A percentile compares a stretch with the other conserved stretches of the same genome.
Conservation (phyloP, 2,113 vertebrate genomes). For the Tychaedon coryphoeus region DNA sequence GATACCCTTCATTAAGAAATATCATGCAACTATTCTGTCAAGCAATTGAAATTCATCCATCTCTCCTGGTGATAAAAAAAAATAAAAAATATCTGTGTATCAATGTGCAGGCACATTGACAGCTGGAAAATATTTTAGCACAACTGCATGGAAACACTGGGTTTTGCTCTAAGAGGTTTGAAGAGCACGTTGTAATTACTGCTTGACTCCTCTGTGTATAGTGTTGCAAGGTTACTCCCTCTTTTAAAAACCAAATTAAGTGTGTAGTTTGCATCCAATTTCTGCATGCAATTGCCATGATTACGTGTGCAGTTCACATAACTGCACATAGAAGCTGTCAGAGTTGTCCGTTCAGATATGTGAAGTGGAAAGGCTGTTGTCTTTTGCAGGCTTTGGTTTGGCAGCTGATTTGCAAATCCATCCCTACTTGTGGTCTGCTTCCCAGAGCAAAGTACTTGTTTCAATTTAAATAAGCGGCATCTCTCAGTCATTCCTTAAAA, state of each 20-base stretch:
- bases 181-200: constrained; percentile 6
- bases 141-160: not conserved
- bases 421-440: not conserved
- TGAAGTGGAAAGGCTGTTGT: not conserved
- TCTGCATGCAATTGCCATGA: constrained; percentile 17
- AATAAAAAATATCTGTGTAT: not conserved
- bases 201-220: not conserved
- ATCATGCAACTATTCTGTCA: not conserved
- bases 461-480: not conserved
- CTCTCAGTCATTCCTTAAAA: not conserved
- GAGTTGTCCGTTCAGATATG: not conserved
- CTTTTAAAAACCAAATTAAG: constrained; percentile 25
- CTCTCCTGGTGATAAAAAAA: not conserved
- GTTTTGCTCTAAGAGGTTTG: constrained; percentile 6
- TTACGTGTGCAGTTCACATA: not conserved
- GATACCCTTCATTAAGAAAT: not conserved
- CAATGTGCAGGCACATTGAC: not conserved
- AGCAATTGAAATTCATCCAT: constrained; percentile 27
- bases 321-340: not conserved
- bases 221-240: not conserved
- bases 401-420: not conserved
- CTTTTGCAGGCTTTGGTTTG: not conserved
- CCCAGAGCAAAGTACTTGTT: not conserved
- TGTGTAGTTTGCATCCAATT: not conserved
- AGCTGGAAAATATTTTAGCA: constrained; percentile 35